phyloP scores from a whole-genome alignment of 2,888 invertebrate species.

The Meteorus colon region DNA sequence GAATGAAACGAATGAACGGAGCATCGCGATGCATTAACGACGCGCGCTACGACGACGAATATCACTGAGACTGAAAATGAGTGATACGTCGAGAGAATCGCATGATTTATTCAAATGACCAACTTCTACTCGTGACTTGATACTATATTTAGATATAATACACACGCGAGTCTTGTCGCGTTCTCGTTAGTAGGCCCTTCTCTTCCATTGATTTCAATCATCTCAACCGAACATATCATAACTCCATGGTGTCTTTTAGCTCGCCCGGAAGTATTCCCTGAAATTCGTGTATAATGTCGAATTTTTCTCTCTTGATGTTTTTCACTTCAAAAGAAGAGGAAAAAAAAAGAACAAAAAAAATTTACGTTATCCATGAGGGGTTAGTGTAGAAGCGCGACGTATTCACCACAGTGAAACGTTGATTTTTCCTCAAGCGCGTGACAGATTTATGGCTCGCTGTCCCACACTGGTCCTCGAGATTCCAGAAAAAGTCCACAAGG shows the following conservation, averaged over 20 bases:
- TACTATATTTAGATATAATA: constrained; percentile 47
- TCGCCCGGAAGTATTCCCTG: constrained; percentile 3
- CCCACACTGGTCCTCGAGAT: constrained; percentile 52
- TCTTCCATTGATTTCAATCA: constrained; percentile 19
- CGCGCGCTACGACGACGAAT: constrained; percentile 32
- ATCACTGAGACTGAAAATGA: constrained; percentile 54
- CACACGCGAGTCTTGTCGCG: constrained; percentile 17
- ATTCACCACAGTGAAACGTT: constrained; percentile 44
- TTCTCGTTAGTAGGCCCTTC: constrained; percentile 43
- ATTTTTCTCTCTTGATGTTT: constrained; percentile 33
- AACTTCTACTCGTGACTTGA: constrained; percentile 45
- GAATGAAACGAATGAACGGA: constrained; percentile 36
- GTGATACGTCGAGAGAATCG: constrained; percentile 62
- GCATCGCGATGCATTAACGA: constrained; percentile 45
- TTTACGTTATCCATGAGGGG: constrained; percentile 43
- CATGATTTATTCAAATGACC: constrained; percentile 59
- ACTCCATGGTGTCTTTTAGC: background rate
- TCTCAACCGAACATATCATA: constrained; percentile 1
- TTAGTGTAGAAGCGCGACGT: constrained; percentile 39
- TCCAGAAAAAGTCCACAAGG: constrained; percentile 51
- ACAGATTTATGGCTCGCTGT: constrained; percentile 54
- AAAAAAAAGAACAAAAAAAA: constrained; percentile 34
- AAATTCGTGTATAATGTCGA: background rate
- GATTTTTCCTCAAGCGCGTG: constrained; percentile 51
- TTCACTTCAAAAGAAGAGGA: constrained; percentile 39